Conservation (phyloP, 2,888 invertebrate species). For the Auanema sp. region DNA sequence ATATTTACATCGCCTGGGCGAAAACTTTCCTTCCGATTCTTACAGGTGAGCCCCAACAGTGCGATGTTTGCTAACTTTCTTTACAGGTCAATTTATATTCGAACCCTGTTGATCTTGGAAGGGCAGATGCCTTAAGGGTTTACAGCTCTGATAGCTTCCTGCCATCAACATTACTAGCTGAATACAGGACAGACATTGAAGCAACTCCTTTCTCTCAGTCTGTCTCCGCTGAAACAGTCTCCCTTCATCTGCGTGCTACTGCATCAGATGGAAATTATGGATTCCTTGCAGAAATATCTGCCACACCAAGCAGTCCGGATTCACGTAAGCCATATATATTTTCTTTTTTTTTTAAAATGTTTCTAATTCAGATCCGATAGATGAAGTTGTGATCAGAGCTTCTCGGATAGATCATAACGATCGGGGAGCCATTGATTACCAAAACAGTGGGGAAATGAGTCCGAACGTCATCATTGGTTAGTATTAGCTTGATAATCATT, state of each 20-base stretch:
- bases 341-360: neutral
- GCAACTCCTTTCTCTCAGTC: slow-evolving; percentile 18
- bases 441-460: slow-evolving; percentile 48
- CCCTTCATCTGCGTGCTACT: slow-evolving; percentile 87
- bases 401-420: slow-evolving; percentile 56
- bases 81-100: slow-evolving; percentile 55
- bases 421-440: slow-evolving; percentile 55
- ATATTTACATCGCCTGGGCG: slow-evolving; percentile 82
- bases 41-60: slow-evolving; percentile 73
- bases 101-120: slow-evolving; percentile 49
- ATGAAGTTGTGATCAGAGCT: slow-evolving; percentile 49
- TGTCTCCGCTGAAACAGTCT: slow-evolving; percentile 68
- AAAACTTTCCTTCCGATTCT: slow-evolving; percentile 70
- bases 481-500: neutral
- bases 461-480: slow-evolving; percentile 34
- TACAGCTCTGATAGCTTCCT: slow-evolving; percentile 50
- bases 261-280: slow-evolving; percentile 91
- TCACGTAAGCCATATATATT: slow-evolving; percentile 21
- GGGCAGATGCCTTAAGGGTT: slow-evolving; percentile 53
- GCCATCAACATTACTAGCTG: slow-evolving; percentile 40
- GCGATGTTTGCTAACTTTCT: neutral
- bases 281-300: slow-evolving; percentile 94
- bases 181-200: slow-evolving; percentile 22
- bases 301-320: slow-evolving; percentile 73
- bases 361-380: slow-evolving; percentile 30